Conservation (phyloP, 2,113 vertebrate species). For the Gulo gulo region DNA sequence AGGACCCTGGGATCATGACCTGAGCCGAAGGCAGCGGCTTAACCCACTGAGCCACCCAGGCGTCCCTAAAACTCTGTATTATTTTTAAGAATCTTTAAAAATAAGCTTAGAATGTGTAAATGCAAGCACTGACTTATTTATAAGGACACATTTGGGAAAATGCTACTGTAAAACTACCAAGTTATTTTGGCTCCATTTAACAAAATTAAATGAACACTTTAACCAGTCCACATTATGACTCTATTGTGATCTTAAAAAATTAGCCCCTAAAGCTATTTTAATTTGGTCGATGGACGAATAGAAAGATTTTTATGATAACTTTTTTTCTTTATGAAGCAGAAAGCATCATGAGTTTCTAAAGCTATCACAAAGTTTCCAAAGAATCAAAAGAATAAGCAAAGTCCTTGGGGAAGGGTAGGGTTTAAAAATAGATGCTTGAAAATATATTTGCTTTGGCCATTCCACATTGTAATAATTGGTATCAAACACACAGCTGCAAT, state of each 20-base stretch:
- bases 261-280: slow-evolving; percentile 4
- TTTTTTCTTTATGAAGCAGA: background rate
- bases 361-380: background rate
- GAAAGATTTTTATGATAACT: background rate
- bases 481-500: slow-evolving; percentile 64
- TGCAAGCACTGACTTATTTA: background rate
- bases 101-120: background rate
- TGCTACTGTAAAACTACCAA: background rate
- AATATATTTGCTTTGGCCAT: slow-evolving; percentile 41
- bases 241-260: background rate
- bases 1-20: no score
- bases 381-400: slow-evolving; percentile 15
- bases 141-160: slow-evolving; percentile 35
- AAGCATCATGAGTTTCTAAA: background rate
- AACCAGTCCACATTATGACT: background rate
- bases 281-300: background rate
- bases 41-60: no score
- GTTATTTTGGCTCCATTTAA: slow-evolving; percentile 46
- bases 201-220: slow-evolving; percentile 20
- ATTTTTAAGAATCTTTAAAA: slow-evolving; percentile 25
- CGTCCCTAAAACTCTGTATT: slow-evolving; percentile 27
- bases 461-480: slow-evolving; percentile 46
- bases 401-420: background rate
- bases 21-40: no score
- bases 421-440: slow-evolving; percentile 33